phyloP scores from a whole-genome alignment of 2,888 invertebrate genomes.

The Xestia sexstrigata region DNA sequence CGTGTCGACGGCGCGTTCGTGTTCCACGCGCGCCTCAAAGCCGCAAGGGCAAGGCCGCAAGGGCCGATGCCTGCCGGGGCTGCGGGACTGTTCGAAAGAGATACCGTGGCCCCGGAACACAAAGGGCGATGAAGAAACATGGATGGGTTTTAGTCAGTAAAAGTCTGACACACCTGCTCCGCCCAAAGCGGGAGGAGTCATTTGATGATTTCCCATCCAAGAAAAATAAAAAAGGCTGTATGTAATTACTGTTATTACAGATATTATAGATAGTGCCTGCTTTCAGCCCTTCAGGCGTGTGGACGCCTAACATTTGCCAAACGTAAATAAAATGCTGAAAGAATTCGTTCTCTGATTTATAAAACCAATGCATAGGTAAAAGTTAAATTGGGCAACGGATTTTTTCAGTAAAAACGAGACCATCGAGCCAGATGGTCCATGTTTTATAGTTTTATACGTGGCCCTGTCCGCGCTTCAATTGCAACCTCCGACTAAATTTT shows the following conservation, averaged over 20 bases:
- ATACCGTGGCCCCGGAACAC: too few relatives aligned
- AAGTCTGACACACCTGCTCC: too few relatives aligned
- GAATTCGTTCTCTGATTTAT: slow-evolving; percentile 40
- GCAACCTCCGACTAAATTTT: slow-evolving; percentile 6
- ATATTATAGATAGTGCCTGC: neutral
- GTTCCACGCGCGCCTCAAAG: too few relatives aligned
- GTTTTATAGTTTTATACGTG: slow-evolving; percentile 60
- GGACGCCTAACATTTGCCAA: slow-evolving; percentile 38
- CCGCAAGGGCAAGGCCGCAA: too few relatives aligned
- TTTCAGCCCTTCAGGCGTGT: neutral
- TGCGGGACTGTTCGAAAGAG: too few relatives aligned
- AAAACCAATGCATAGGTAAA: slow-evolving; percentile 39
- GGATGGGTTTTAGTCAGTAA: too few relatives aligned
- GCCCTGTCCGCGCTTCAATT: slow-evolving; percentile 39
- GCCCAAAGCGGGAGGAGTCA: too few relatives aligned
- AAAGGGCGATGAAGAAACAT: too few relatives aligned
- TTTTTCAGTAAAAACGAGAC: slow-evolving; percentile 53
- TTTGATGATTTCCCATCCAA: too few relatives aligned
- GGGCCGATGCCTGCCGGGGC: too few relatives aligned
- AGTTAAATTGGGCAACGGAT: slow-evolving; percentile 50
- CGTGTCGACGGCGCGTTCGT: too few relatives aligned
- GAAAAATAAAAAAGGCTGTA: too few relatives aligned
- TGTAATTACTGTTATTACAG: neutral
- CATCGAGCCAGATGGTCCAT: slow-evolving; percentile 50
- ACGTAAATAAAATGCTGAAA: slow-evolving; percentile 62